phyloP scores from a whole-genome alignment of 1,140 invertebrate genomes.

The Tetramorium parvispinum region DNA sequence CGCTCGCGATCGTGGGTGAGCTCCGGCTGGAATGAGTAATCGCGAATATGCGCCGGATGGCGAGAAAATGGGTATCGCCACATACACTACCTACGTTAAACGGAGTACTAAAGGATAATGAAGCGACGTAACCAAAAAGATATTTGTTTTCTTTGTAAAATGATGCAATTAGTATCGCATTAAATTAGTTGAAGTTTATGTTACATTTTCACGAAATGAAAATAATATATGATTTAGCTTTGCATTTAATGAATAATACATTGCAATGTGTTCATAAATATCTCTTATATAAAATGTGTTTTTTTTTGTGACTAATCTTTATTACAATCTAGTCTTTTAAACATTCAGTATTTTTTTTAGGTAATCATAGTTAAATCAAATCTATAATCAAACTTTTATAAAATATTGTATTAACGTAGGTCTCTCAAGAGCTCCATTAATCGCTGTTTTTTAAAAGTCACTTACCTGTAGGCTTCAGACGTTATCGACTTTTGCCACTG shows the following conservation, averaged over 20 bases:
- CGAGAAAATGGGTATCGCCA: not conserved
- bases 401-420: not conserved
- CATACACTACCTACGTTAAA: not conserved
- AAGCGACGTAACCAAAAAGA: not conserved
- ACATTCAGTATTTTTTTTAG: no score
- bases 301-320: no score
- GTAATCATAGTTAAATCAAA: not conserved
- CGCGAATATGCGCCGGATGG: not conserved
- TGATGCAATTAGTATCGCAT: not conserved
- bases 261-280: not conserved
- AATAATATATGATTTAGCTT: not conserved
- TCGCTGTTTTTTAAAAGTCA: not conserved
- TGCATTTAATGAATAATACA: not conserved
- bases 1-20: conserved; percentile 63
- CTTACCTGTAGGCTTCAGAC: not conserved
- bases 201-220: not conserved
- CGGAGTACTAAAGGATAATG: not conserved
- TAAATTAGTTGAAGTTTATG: not conserved
- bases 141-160: not conserved
- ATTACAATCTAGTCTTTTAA: no score
- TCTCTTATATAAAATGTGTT: no score
- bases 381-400: not conserved
- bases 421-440: not conserved
- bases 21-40: conserved; percentile 18
- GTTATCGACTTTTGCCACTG: not conserved